A percentile compares a stretch with the other conserved stretches of the same genome.
Evolutionary conservation across 1,140 invertebrate genomes (phyloP).

Genomic region (Hylaeus anthracinus): DNA sequence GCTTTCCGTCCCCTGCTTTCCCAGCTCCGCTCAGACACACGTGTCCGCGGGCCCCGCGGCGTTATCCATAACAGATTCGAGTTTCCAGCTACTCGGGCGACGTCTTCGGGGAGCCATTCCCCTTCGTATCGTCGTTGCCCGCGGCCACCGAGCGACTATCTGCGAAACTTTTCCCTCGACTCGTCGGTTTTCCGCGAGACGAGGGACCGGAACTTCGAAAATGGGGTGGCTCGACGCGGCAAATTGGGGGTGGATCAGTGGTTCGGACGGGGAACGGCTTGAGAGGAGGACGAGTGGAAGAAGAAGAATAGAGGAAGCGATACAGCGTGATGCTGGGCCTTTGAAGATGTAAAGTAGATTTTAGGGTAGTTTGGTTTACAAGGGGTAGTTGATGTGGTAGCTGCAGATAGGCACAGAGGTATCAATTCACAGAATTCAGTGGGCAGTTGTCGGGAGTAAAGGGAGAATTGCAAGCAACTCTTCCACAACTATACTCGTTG

Average conservation of each 20-base stretch:
- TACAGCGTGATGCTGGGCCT: too few species aligned
- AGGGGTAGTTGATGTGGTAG: too few species aligned
- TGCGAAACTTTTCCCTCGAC: conserved; percentile 5
- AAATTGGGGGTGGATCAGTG: background rate
- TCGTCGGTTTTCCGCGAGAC: background rate
- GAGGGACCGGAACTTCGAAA: background rate
- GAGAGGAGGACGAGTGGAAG: too few species aligned
- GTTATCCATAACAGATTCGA: conserved; percentile 1
- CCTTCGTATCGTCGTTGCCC: conserved; percentile 6
- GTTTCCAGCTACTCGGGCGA: background rate
- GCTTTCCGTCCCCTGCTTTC: background rate
- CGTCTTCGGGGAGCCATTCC: conserved; percentile 18
- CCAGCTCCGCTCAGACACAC: background rate
- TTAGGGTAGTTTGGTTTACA: too few species aligned
- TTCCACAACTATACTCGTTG: too few species aligned
- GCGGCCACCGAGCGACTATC: conserved; percentile 5
- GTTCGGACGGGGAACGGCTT: too few species aligned
- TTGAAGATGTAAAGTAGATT: too few species aligned
- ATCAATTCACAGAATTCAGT: too few species aligned
- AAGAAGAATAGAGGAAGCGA: too few species aligned
- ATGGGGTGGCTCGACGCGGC: background rate
- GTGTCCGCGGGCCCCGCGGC: background rate
- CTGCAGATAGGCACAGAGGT: too few species aligned
- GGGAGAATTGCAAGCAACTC: too few species aligned
- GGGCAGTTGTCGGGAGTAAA: too few species aligned